Percentiles rank a stretch among this genome's conserved stretches.
Evolutionary conservation across 2,888 invertebrate genomes (phyloP).

Genomic region (Cephus spinipes): DNA sequence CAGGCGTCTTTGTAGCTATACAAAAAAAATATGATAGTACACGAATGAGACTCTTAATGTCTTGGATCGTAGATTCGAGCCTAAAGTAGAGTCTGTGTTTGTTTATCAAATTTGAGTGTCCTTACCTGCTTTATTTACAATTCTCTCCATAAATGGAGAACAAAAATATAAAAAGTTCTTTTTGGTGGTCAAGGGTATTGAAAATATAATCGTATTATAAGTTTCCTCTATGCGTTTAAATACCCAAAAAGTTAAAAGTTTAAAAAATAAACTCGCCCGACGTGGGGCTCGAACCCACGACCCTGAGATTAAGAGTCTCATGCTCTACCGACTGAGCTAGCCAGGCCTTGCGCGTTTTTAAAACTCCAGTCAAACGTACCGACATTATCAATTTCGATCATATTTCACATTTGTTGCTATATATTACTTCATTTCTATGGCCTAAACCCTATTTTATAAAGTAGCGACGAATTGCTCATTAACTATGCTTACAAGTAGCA

Average conservation of each 20-base stretch:
- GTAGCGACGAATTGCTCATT: neutral
- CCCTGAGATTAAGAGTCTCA: conserved; percentile 62
- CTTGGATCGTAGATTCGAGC: neutral
- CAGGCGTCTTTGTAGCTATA: neutral
- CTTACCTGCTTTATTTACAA: too few species aligned
- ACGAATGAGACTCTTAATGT: neutral
- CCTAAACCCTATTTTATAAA: neutral
- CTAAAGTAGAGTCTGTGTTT: too few species aligned
- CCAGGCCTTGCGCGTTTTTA: conserved; percentile 26
- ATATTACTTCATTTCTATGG: neutral
- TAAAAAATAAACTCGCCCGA: conserved; percentile 39
- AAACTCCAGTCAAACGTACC: neutral
- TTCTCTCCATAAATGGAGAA: too few species aligned
- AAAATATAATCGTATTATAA: neutral
- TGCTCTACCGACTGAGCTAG: conserved; percentile 61
- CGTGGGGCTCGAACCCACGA: conserved; percentile 63
- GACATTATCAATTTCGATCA: neutral
- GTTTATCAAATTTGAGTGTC: too few species aligned
- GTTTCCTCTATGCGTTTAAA: neutral
- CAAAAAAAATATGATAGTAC: neutral
- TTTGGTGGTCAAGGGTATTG: neutral
- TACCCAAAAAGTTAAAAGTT: too few species aligned
- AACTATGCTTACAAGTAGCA: neutral
- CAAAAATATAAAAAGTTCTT: too few species aligned
- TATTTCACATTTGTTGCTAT: neutral